phyloP scores from a whole-genome alignment of 2,113 vertebrate genomes.

The Rhagologus leucostigma region DNA sequence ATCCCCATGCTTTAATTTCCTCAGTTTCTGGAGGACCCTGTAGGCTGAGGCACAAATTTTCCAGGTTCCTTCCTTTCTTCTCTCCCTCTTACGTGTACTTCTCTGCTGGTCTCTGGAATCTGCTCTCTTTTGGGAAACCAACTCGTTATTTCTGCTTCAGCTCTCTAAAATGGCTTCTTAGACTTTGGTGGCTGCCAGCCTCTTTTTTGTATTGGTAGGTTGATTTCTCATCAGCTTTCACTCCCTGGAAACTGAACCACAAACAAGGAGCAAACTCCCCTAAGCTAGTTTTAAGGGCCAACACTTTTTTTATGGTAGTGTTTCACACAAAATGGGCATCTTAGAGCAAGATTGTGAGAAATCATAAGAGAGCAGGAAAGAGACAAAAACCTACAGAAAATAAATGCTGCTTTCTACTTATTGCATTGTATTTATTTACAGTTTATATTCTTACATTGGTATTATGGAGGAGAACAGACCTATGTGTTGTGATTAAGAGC shows the following conservation, averaged over 20 bases:
- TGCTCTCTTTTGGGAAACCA: not conserved
- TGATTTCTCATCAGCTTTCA: not conserved
- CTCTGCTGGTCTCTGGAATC: not conserved
- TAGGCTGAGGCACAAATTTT: not conserved
- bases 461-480: not conserved
- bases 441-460: not conserved
- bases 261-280: not conserved
- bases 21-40: not conserved
- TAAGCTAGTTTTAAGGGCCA: not conserved
- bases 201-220: not conserved
- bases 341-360: not conserved
- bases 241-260: not conserved
- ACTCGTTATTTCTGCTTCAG: not conserved
- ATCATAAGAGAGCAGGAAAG: not conserved
- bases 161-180: not conserved
- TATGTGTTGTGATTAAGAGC: not conserved
- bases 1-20: not conserved
- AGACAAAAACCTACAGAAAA: not conserved
- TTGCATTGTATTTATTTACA: not conserved
- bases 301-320: not conserved
- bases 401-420: not conserved
- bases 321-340: not conserved
- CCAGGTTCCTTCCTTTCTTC: not conserved
- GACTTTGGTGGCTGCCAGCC: not conserved
- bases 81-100: not conserved